Percentiles rank a stretch among this genome's conserved stretches.
Evolutionary conservation across 2,797 vertebrate genomes (phyloP).

Genomic region (Anomalospiza imberbis): DNA sequence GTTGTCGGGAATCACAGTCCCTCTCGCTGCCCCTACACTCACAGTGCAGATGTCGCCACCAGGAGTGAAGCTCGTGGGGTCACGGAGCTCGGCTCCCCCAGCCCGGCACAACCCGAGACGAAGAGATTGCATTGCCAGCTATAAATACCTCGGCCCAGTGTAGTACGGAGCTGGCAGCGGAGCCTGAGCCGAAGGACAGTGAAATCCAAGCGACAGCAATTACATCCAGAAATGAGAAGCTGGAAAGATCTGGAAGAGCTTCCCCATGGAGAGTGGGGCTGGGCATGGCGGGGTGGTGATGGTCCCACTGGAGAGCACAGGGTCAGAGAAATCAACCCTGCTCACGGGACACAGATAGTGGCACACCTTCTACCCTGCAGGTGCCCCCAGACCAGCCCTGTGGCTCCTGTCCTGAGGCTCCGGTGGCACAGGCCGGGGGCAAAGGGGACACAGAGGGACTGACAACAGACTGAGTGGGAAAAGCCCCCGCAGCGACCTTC

Average conservation of each 20-base stretch:
- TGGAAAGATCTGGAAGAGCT: neutral
- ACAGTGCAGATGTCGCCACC: neutral
- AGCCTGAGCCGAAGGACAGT: neutral
- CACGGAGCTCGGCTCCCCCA: neutral
- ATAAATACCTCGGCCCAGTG: neutral
- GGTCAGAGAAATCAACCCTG: neutral
- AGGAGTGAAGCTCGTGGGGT: rapidly evolving
- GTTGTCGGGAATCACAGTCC: neutral
- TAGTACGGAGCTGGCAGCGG: rapidly evolving
- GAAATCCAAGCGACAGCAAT: neutral
- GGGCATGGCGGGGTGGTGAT: neutral
- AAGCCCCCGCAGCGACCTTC: neutral
- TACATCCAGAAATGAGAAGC: neutral
- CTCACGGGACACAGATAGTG: rapidly evolving
- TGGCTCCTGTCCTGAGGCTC: neutral
- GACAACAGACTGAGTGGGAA: neutral
- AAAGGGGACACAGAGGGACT: neutral
- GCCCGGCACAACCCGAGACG: neutral
- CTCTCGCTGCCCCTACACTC: rapidly evolving
- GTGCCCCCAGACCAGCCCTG: too few relatives aligned
- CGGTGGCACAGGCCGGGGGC: neutral
- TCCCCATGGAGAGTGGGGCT: neutral
- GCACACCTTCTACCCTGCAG: rapidly evolving
- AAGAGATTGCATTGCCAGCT: neutral
- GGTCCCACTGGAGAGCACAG: neutral